Evolutionary conservation across 92 coral and sea anemone genomes (phyloP), one percentile per base, ranked within the genome.

Genomic region (Plumapathes pennacea): DNA sequence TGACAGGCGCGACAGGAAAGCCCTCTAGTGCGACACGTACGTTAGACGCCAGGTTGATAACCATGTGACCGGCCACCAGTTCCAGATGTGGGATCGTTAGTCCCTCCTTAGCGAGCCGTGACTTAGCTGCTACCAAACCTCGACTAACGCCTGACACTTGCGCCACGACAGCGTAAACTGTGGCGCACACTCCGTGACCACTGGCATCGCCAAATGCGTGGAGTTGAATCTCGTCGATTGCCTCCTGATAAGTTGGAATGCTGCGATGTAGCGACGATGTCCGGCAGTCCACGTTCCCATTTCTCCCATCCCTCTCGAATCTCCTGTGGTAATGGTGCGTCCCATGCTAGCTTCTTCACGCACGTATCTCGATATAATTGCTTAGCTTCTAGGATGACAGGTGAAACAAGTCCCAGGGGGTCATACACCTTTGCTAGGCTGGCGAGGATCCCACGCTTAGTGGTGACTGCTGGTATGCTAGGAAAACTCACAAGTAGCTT

Each of bases 181-280:
- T 67, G 3, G 81, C 74, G 37, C 81, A 53, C 50, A 74, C 81
- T 50, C 79, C 79, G 20, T 61, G 55, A 9, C 51, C 54, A 32
- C 80, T 72, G 23, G 80, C 67, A 43, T 70, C 85, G 9, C 85
- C 85, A 62, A 70, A 78, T 15, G 80, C 66, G 60, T 79, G 85
- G 19, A 71, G 46, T 41, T 72, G 72, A 23, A 71, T 44, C 39
- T 71, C 80, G 12, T 62, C 34, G 63, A 79, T 71, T 5, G 69
- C 46, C 60, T 62, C 70, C 54, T 41, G 75, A 40, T 40, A 68
- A 40, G 51, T 50, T 23, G 74, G 67, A 25, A 74, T 34, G 32
- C 82, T 74, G 75, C 82, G 61, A 13, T 7, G 54, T 25, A 17
- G 76, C 49, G 31, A 55, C 67, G 58, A 33, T 24, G 5, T 47